These are phyloP conservation scores for Ranitomeya variabilis DNA, from an alignment of 2,113 vertebrate genomes.

Conservation along the genomic window DNA sequence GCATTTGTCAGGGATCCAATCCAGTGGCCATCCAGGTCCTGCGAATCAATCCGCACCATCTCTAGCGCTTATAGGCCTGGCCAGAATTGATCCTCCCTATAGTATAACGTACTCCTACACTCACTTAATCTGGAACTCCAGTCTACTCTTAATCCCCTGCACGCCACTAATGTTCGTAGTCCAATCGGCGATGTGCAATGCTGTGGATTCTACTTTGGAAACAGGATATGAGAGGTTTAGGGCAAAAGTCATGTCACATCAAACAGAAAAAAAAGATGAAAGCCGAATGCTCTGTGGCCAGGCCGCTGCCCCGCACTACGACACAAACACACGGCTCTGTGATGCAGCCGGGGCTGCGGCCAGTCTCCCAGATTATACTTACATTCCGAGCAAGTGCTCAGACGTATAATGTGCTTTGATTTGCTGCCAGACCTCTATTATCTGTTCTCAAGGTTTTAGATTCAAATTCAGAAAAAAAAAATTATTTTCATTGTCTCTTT, in stretches of 20 bases:
- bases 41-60: no score
- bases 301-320: not conserved
- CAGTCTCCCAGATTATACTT: conserved; percentile 4
- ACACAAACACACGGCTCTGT: conserved; percentile 23
- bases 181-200: not conserved
- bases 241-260: conserved; percentile 28
- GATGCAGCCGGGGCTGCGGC: not conserved
- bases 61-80: no score
- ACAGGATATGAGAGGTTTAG: not conserved
- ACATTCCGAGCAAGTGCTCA: conserved; percentile 52
- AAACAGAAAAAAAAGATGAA: conserved; percentile 33
- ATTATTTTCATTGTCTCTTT: not conserved
- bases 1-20: no score
- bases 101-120: not conserved
- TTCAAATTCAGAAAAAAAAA: conserved; percentile 41
- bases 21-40: no score
- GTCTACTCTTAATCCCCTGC: not conserved
- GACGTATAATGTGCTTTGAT: conserved; percentile 42
- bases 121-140: not conserved
- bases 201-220: conserved; percentile 4
- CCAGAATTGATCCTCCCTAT: no score
- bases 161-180: not conserved
- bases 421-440: conserved; percentile 41
- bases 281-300: conserved; percentile 12
- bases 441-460: conserved; percentile 45